A percentile compares a stretch with the other conserved stretches of the same genome.
Conservation (phyloP, 1,140 invertebrate species). For the Anoplophora glabripennis region DNA sequence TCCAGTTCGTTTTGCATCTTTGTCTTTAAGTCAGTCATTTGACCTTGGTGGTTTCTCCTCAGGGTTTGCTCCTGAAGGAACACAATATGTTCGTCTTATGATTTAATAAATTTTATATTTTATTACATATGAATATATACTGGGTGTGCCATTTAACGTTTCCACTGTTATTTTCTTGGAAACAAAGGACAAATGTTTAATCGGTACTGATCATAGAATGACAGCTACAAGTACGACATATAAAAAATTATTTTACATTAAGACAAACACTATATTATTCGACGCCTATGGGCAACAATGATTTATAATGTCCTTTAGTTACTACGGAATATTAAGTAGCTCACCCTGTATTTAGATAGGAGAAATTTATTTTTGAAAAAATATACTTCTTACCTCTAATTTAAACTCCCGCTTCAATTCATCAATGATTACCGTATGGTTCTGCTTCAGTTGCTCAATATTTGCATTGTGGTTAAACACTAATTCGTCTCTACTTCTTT, state of each 20-base stretch:
- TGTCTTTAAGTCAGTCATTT: conserved; percentile 59
- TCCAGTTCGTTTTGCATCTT: conserved; percentile 62
- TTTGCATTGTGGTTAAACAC: conserved; percentile 52
- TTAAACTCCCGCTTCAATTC: conserved; percentile 61
- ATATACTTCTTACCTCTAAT: conserved; percentile 51
- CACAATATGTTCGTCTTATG: background rate
- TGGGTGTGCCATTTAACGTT: no score
- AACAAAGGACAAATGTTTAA: no score
- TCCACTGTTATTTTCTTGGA: no score
- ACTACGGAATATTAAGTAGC: no score
- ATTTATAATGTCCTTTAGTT: no score
- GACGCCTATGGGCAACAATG: no score
- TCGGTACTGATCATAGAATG: no score
- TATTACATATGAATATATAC: no score
- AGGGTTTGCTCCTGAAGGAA: conserved; percentile 55
- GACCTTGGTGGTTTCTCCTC: conserved; percentile 62
- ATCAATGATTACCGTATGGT: conserved; percentile 53
- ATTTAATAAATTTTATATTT: background rate
- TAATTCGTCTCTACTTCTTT: conserved; percentile 50
- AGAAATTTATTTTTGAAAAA: conserved; percentile 2
- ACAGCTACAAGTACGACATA: no score
- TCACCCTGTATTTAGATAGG: no score
- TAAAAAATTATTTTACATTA: no score
- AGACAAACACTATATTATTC: no score
- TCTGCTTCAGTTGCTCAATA: conserved; percentile 52